Evolutionary conservation across 2,113 vertebrate genomes (phyloP).

Genomic region (Enhydra lutris): DNA sequence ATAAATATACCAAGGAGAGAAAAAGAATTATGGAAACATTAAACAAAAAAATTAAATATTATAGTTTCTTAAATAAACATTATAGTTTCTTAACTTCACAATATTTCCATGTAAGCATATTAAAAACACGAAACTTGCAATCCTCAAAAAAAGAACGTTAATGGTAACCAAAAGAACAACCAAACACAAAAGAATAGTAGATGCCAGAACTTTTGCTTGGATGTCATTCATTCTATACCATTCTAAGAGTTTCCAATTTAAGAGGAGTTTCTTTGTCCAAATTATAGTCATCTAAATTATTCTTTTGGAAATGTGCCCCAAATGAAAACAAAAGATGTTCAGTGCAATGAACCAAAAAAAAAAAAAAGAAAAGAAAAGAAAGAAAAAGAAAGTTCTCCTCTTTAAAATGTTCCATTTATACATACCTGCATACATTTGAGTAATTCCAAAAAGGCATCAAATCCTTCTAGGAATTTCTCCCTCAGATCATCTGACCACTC

Average conservation of each 20-base stretch:
- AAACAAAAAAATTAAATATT: background rate
- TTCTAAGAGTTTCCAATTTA: slow-evolving; percentile 16
- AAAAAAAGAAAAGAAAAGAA: too few species aligned
- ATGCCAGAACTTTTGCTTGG: background rate
- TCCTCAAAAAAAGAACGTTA: background rate
- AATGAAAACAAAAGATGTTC: background rate
- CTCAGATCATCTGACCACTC: slow-evolving; percentile 93
- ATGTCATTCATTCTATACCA: background rate
- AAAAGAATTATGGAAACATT: slow-evolving; percentile 12
- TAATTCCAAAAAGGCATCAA: slow-evolving; percentile 94
- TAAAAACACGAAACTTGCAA: background rate
- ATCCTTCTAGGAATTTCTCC: slow-evolving; percentile 93
- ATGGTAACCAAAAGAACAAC: background rate
- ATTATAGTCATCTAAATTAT: background rate
- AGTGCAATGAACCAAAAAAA: background rate
- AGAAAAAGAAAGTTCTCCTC: background rate
- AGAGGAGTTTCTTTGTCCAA: slow-evolving; percentile 11
- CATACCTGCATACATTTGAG: slow-evolving; percentile 97
- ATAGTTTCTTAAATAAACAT: background rate
- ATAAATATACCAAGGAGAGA: slow-evolving; percentile 21
- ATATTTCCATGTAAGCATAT: background rate
- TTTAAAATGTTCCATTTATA: background rate
- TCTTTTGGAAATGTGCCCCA: slow-evolving; percentile 6
- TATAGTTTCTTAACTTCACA: background rate
- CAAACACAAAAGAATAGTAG: background rate